Evolutionary conservation across 1,140 invertebrate species (phyloP).

Genomic region (Triops cancriformis): DNA sequence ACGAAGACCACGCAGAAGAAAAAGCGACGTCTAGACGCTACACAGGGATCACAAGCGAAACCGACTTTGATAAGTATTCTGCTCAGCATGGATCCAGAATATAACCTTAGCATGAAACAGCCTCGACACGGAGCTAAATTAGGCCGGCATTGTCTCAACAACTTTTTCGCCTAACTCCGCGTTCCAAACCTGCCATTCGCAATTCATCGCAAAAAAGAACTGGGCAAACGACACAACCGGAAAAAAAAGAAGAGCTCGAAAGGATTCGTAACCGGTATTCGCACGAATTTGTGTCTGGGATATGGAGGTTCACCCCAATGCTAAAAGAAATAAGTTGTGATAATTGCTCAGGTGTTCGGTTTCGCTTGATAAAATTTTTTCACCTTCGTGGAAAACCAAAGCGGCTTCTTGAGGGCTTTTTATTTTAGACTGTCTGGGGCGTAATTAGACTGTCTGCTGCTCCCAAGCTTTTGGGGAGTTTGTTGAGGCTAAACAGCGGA

Average conservation of each 20-base stretch:
- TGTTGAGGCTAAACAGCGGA: neutral
- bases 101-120: conserved; percentile 10
- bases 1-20: neutral
- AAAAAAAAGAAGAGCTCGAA: no score
- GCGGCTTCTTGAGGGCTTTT: neutral
- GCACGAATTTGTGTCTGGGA: no score
- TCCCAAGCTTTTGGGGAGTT: neutral
- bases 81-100: conserved; percentile 4
- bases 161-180: neutral
- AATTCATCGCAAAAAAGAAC: neutral
- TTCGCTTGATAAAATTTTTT: neutral
- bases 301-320: neutral
- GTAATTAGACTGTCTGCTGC: conserved; percentile 13
- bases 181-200: neutral
- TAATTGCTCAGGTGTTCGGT: neutral
- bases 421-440: neutral
- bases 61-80: conserved; percentile 14
- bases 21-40: conserved; percentile 12
- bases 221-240: neutral
- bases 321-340: neutral
- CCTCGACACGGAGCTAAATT: conserved; percentile 12
- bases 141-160: conserved; percentile 5
- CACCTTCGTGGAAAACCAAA: neutral
- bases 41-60: neutral
- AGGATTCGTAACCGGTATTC: no score